phyloP scores from a whole-genome alignment of 2,888 invertebrate genomes.

The Amblyteles armatorius region DNA sequence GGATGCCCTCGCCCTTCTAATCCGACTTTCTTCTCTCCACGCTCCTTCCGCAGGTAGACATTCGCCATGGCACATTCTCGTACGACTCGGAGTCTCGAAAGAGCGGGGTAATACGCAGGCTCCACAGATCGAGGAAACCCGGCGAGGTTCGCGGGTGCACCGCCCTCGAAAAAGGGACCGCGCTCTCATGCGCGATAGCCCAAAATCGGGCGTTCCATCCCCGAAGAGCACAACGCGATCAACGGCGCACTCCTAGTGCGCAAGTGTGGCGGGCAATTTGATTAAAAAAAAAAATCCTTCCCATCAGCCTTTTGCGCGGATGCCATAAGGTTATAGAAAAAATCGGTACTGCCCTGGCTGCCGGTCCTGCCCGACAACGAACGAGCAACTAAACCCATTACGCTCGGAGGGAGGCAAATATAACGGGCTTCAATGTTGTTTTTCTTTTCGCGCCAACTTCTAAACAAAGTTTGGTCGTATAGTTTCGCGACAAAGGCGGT shows the following conservation, averaged over 20 bases:
- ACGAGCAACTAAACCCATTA: not conserved
- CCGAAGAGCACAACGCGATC: too few relatives aligned
- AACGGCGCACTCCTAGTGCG: too few relatives aligned
- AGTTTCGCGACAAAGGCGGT: not conserved
- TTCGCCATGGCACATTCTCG: not conserved
- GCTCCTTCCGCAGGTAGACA: constrained; percentile 19
- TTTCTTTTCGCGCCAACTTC: not conserved
- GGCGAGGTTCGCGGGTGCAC: not conserved
- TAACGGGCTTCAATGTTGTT: not conserved
- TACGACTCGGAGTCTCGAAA: not conserved
- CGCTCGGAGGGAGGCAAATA: not conserved
- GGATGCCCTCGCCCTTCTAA: constrained; percentile 62
- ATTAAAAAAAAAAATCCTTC: too few relatives aligned
- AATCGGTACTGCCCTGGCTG: too few relatives aligned
- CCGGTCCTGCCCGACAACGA: not conserved
- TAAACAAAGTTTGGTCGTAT: not conserved
- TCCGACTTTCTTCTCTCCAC: constrained; percentile 23
- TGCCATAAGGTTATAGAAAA: too few relatives aligned
- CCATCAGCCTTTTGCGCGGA: too few relatives aligned
- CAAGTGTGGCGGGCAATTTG: too few relatives aligned
- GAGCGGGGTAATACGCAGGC: not conserved
- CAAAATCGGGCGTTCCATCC: too few relatives aligned
- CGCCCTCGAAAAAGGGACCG: constrained; percentile 21
- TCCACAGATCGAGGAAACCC: not conserved
- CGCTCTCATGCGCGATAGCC: not conserved